Evolutionary conservation across 2,888 invertebrate genomes (phyloP).

Genomic region (Thymelicus lineola): DNA sequence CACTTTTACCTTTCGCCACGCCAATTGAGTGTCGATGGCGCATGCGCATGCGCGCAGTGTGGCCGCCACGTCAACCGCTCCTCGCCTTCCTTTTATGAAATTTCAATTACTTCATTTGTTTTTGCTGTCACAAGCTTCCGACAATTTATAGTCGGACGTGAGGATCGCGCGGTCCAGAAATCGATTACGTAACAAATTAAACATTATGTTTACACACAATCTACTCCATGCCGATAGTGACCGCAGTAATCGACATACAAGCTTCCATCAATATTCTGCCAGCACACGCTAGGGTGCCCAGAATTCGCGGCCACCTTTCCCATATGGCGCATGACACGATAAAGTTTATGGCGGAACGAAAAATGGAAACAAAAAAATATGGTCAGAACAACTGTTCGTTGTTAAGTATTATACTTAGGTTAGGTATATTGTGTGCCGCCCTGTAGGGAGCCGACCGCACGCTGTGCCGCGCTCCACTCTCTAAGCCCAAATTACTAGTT

Average conservation of each 20-base stretch:
- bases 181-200: slow-evolving; percentile 22
- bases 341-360: slow-evolving; percentile 69
- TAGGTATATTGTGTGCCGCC: slow-evolving; percentile 63
- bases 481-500: slow-evolving; percentile 69
- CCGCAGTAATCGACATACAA: slow-evolving; percentile 44
- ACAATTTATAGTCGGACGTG: slow-evolving; percentile 41
- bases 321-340: slow-evolving; percentile 72
- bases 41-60: slow-evolving; percentile 71
- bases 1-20: slow-evolving; percentile 71
- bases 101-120: slow-evolving; percentile 52
- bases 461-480: slow-evolving; percentile 71
- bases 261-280: slow-evolving; percentile 58
- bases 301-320: slow-evolving; percentile 58
- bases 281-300: slow-evolving; percentile 55
- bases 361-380: slow-evolving; percentile 62
- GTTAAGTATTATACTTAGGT: slow-evolving; percentile 58
- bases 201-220: slow-evolving; percentile 38
- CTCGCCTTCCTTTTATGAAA: slow-evolving; percentile 59
- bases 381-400: slow-evolving; percentile 69
- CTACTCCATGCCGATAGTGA: slow-evolving; percentile 42
- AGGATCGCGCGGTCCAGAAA: slow-evolving; percentile 35
- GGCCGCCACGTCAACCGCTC: slow-evolving; percentile 69
- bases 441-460: slow-evolving; percentile 68
- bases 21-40: slow-evolving; percentile 80
- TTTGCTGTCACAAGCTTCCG: slow-evolving; percentile 36